Percentiles rank a stretch among this genome's conserved stretches.
phyloP scores from a whole-genome alignment of 2,797 vertebrate species.

The Myripristis jacobus region DNA sequence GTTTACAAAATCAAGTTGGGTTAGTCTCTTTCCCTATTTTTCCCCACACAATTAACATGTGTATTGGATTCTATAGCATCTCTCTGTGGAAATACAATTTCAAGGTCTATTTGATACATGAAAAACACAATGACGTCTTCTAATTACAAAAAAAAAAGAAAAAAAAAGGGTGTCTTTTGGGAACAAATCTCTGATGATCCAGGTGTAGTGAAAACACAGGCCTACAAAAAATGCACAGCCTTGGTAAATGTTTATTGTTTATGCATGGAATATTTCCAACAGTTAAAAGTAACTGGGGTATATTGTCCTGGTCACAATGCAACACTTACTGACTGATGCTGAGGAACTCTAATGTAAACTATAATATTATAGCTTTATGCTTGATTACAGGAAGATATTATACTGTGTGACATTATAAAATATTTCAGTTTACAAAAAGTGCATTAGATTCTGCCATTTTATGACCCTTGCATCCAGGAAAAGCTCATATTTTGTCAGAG shows the following conservation, averaged over 20 bases:
- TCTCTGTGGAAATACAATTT: constrained; percentile 74
- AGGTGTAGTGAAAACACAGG: constrained; percentile 28
- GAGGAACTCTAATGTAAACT: not conserved
- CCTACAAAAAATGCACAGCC: not conserved
- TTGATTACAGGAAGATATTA: too few relatives aligned
- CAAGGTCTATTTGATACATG: constrained; percentile 72
- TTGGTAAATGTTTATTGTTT: not conserved
- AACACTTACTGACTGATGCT: not conserved
- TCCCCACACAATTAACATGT: constrained; percentile 67
- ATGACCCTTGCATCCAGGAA: too few relatives aligned
- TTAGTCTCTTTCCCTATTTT: constrained; percentile 22
- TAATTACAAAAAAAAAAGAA: too few relatives aligned
- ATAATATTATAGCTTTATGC: not conserved
- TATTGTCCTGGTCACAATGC: not conserved
- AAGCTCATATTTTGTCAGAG: not conserved
- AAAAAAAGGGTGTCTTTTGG: constrained; percentile 30
- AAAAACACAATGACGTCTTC: constrained; percentile 57
- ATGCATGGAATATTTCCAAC: not conserved
- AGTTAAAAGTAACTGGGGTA: constrained; percentile 9
- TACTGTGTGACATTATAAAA: too few relatives aligned
- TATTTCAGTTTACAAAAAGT: too few relatives aligned
- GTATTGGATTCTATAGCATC: constrained; percentile 63
- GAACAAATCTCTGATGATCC: constrained; percentile 53
- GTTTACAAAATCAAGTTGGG: constrained; percentile 63
- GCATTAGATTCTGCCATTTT: too few relatives aligned